Conservation (phyloP, 2,888 invertebrate genomes). For the Synergus gifuensis region DNA sequence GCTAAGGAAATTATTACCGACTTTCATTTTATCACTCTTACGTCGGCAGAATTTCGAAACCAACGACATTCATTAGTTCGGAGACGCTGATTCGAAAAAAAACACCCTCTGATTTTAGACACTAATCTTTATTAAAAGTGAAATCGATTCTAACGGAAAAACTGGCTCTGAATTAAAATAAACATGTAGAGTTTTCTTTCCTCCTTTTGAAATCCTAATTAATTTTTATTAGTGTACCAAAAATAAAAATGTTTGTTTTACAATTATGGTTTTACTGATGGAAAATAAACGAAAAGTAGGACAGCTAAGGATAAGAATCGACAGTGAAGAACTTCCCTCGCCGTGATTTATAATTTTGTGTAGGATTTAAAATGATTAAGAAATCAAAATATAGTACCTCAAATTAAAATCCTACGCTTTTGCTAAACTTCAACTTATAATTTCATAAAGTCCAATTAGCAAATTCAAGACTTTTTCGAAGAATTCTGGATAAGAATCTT, state of each 20-base stretch:
- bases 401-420: not conserved
- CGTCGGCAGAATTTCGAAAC: slow-evolving; percentile 8
- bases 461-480: not conserved
- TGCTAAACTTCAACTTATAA: not conserved
- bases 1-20: slow-evolving; percentile 35
- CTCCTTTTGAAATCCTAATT: no score
- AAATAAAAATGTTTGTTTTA: no score
- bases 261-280: no score
- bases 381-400: not conserved
- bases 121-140: slow-evolving; percentile 7
- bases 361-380: not conserved
- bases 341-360: not conserved
- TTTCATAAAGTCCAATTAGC: not conserved
- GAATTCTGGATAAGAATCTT: not conserved
- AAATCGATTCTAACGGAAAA: not conserved
- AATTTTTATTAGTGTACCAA: not conserved
- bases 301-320: not conserved
- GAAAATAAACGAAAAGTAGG: no score
- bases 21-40: slow-evolving; percentile 5
- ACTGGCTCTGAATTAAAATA: not conserved
- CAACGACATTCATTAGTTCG: slow-evolving; percentile 18
- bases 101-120: not conserved
- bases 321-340: not conserved
- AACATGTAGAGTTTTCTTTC: not conserved
- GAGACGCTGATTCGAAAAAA: not conserved